Base-by-base conservation (phyloP, 2,797 vertebrate genomes). In the Dicrostonyx torquatus region DNA sequence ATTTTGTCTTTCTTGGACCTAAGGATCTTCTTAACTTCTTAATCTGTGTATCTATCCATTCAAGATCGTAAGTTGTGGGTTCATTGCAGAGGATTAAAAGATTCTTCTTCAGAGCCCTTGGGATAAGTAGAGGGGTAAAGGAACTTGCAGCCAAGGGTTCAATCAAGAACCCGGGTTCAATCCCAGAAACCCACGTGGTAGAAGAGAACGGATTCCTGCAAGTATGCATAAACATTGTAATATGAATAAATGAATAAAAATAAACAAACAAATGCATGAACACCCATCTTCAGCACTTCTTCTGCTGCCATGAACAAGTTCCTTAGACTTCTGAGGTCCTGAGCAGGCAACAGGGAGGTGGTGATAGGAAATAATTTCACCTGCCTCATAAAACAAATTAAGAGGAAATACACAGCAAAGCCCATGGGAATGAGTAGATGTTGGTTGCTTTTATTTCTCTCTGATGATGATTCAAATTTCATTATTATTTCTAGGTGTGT, bases 401-500 rank as follows among this genome's bases (percentile, higher is more conserved):
- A 40, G 20, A 68, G 66, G 15, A 55, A 72, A 72, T 53, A 68
- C 34, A 40, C 15, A 31, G 37, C 79, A 82, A 34, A 62, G 73
- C 55, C 34, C 68, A 80, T 15, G 5, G 50, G 58, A 60, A 53
- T 55, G 11, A 12, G 86, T 90, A 64, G 89, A 86, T 77, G 72
- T 64, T 77, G 62, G 72, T 40, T 53, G 34, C 93, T 92, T 85
- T 92, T 68, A 90, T 90, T 96, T 86, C 95, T 97, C 92, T 90
- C 6, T 11, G 76, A 60, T 95, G 96, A 90, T 96, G 75, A 87
- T 29, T 97, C 96, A 97, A 62, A 95, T 90, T 96, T 64, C 90
- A 92, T 97, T 97, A 85, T 86, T 96, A 93, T 95, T 97, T 98
- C 93, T 95, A 97, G 91, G 96, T 88, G 93, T 91, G 97, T 96